These are phyloP conservation scores for Hippocampus kuda DNA, from an alignment of 2,797 vertebrate genomes.

Conservation along the genomic window DNA sequence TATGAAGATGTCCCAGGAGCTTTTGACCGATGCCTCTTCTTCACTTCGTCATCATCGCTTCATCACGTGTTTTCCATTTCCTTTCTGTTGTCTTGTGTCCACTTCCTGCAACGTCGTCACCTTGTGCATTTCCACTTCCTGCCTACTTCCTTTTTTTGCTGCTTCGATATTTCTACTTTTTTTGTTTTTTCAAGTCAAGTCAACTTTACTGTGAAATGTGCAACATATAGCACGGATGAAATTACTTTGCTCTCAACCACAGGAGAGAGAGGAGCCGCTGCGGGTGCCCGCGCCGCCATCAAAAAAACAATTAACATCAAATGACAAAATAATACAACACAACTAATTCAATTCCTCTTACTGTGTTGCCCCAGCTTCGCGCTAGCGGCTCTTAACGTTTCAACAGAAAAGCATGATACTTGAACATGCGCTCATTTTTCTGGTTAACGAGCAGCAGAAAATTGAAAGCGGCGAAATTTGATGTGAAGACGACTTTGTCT, in stretches of 20 bases:
- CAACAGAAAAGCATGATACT: too few relatives aligned
- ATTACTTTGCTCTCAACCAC: too few relatives aligned
- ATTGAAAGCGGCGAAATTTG: neutral
- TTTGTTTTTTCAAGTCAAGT: too few relatives aligned
- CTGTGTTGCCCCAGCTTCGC: neutral
- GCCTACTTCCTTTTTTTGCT: neutral
- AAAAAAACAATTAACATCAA: too few relatives aligned
- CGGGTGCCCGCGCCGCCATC: too few relatives aligned
- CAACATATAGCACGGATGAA: too few relatives aligned
- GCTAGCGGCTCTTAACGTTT: too few relatives aligned
- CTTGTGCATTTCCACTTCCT: neutral
- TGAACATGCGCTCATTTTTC: neutral
- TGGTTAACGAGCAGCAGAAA: neutral
- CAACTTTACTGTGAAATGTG: too few relatives aligned
- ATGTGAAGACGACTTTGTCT: neutral
- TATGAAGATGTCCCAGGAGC: neutral
- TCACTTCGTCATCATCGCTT: neutral
- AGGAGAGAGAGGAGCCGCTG: too few relatives aligned
- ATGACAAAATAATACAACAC: too few relatives aligned
- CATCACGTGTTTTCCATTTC: neutral
- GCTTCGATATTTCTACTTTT: neutral
- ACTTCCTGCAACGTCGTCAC: neutral
- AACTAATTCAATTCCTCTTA: neutral
- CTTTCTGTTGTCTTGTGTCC: neutral
- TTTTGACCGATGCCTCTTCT: neutral